Evolutionary conservation across 1,140 invertebrate species (phyloP).

Genomic region (Papilio dardanus): DNA sequence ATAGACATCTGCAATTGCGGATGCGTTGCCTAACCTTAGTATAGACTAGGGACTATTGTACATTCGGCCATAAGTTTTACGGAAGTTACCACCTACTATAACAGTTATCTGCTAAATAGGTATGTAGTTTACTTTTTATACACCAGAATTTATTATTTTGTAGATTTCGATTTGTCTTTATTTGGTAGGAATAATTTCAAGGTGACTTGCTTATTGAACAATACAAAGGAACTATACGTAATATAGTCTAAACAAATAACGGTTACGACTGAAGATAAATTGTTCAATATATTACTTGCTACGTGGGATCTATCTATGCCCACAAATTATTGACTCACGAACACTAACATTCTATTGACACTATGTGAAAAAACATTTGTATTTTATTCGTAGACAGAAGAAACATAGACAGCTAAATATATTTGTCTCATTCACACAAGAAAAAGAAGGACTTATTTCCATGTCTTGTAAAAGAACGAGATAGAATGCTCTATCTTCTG

Average conservation of each 20-base stretch:
- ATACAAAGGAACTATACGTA: background rate
- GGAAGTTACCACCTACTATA: too few relatives aligned
- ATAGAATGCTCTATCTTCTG: too few relatives aligned
- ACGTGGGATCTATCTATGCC: background rate
- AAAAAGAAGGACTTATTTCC: too few relatives aligned
- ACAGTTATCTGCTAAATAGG: too few relatives aligned
- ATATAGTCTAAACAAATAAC: slow-evolving; percentile 1
- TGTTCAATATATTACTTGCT: background rate
- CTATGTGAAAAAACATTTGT: background rate
- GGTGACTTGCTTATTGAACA: background rate
- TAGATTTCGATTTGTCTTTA: background rate
- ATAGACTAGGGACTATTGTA: too few relatives aligned
- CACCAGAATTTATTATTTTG: background rate
- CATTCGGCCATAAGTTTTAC: too few relatives aligned
- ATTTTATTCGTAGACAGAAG: too few relatives aligned
- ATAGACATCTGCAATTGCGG: too few relatives aligned
- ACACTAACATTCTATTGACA: background rate
- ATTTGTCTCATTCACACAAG: too few relatives aligned
- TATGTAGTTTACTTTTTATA: background rate
- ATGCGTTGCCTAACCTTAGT: too few relatives aligned
- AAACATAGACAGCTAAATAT: too few relatives aligned
- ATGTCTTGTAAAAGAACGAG: too few relatives aligned
- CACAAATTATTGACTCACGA: slow-evolving; percentile 17
- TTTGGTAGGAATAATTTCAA: background rate
- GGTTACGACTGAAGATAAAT: slow-evolving; percentile 2